A percentile compares a stretch with the other conserved stretches of the same genome.
phyloP scores from a whole-genome alignment of 2,113 vertebrate genomes.

The Bostrychus sinensis region DNA sequence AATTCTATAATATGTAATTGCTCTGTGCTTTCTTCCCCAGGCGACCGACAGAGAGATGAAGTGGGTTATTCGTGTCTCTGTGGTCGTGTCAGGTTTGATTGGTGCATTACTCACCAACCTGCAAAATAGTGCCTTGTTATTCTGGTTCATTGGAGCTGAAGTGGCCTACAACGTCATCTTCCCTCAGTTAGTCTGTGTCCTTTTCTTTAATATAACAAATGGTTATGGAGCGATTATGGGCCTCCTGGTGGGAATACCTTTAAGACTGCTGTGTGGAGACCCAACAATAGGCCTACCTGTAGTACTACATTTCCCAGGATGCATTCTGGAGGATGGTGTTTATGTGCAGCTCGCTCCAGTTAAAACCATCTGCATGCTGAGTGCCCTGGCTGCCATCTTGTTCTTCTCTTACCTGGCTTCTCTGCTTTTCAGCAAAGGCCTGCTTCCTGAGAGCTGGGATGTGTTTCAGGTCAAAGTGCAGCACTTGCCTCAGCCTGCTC shows the following conservation, averaged over 20 bases:
- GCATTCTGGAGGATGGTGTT: slow-evolving; percentile 56
- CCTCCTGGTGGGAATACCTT: slow-evolving; percentile 70
- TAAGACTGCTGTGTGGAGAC: slow-evolving; percentile 80
- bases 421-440: slow-evolving; percentile 69
- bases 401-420: slow-evolving; percentile 67
- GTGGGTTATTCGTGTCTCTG: slow-evolving; percentile 78
- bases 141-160: slow-evolving; percentile 83
- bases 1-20: background rate
- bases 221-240: slow-evolving; percentile 77
- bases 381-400: slow-evolving; percentile 60
- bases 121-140: slow-evolving; percentile 77
- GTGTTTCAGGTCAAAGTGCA: slow-evolving; percentile 58
- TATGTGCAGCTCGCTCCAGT: slow-evolving; percentile 79
- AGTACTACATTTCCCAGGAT: slow-evolving; percentile 71
- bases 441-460: slow-evolving; percentile 76
- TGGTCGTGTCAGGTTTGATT: slow-evolving; percentile 73
- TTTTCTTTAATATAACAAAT: slow-evolving; percentile 74
- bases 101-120: slow-evolving; percentile 76
- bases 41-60: slow-evolving; percentile 79
- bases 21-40: slow-evolving; percentile 67
- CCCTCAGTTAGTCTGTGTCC: slow-evolving; percentile 81
- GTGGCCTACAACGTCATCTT: slow-evolving; percentile 81
- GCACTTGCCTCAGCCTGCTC: background rate
- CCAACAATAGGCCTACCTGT: slow-evolving; percentile 73
- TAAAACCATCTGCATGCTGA: slow-evolving; percentile 78